Evolutionary conservation across 1,140 invertebrate genomes (phyloP), one percentile per base, ranked within the genome.

Genomic region (Rhyzopertha dominica): DNA sequence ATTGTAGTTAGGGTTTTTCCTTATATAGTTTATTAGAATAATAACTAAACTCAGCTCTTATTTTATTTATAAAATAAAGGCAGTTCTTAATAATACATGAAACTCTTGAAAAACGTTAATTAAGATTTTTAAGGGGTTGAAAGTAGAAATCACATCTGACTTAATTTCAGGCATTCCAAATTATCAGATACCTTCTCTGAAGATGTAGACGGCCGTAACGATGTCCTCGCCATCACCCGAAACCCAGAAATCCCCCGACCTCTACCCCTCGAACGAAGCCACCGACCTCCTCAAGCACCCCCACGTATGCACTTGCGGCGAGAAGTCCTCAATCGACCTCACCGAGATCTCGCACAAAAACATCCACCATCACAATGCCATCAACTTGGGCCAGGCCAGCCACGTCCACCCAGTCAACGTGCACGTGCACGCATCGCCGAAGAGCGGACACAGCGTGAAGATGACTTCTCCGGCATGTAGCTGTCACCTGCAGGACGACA

Each of bases 141-240:
- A n/a, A n/a, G n/a, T n/a, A n/a, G n/a, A n/a, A n/a, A n/a, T n/a
- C n/a, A n/a, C n/a, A n/a, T n/a, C n/a, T n/a, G n/a, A n/a, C n/a
- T n/a, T n/a, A n/a, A n/a, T n/a, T n/a, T n/a, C n/a, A n/a, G n/a
- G n/a, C n/a, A n/a, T n/a, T n/a, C n/a, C n/a, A n/a, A n/a, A n/a
- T n/a, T n/a, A n/a, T n/a, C n/a, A n/a, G n/a, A n/a, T n/a, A n/a
- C n/a, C n/a, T n/a, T n/a, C n/a, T n/a, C n/a, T n/a, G n/a, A n/a
- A n/a, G n/a, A n/a, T n/a, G n/a, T n/a, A n/a, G n/a, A n/a, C n/a
- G n/a, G n/a, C n/a, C n/a, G n/a, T n/a, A n/a, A n/a, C n/a, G 5
- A 65, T 63, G 62, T 57, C 62, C 2, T 58, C 61, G 7, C 52
- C 60, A 17, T 61, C 63, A 17, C 59, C 59, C n/a, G 56, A 56